These are phyloP conservation scores for Drosophila mercatorum DNA, from an alignment of 2,888 invertebrate genomes.

Conservation along the genomic window DNA sequence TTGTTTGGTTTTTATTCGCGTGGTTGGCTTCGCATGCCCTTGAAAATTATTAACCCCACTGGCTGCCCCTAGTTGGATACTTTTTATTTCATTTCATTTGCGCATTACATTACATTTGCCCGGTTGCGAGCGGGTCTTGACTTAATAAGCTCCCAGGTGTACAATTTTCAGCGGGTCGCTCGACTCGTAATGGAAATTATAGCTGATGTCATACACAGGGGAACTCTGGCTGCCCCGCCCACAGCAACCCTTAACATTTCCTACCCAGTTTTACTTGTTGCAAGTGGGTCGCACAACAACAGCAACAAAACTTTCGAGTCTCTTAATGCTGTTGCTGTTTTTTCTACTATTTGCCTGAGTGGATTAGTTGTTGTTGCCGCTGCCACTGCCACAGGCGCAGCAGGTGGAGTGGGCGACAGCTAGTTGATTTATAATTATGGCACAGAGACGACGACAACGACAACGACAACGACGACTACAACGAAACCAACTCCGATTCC, in stretches of 20 bases:
- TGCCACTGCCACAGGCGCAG: conserved; percentile 11
- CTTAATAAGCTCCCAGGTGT: conserved; percentile 81
- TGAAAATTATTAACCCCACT: conserved; percentile 30
- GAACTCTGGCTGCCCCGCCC: conserved; percentile 34
- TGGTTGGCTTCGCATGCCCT: conserved; percentile 34
- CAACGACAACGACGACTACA: conserved; percentile 19
- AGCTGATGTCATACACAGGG: conserved; percentile 79
- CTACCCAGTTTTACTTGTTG: conserved; percentile 63
- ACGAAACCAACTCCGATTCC: conserved; percentile 21
- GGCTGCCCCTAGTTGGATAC: conserved; percentile 21
- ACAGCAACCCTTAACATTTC: conserved; percentile 43
- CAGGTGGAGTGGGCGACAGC: conserved; percentile 38
- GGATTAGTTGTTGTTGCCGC: conserved; percentile 61
- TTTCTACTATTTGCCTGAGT: conserved; percentile 58
- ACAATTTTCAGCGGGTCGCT: conserved; percentile 74
- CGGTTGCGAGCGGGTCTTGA: conserved; percentile 42
- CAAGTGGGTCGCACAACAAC: conserved; percentile 71
- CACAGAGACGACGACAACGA: conserved; percentile 17
- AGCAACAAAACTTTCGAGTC: conserved; percentile 38
- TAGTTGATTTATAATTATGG: conserved; percentile 78
- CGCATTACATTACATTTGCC: conserved; percentile 68
- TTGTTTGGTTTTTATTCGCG: conserved; percentile 19
- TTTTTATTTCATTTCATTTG: conserved; percentile 77
- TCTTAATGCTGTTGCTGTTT: conserved; percentile 56
- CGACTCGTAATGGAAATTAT: conserved; percentile 79